Conservation (phyloP, 2,113 vertebrate species). For the Solea senegalensis region DNA sequence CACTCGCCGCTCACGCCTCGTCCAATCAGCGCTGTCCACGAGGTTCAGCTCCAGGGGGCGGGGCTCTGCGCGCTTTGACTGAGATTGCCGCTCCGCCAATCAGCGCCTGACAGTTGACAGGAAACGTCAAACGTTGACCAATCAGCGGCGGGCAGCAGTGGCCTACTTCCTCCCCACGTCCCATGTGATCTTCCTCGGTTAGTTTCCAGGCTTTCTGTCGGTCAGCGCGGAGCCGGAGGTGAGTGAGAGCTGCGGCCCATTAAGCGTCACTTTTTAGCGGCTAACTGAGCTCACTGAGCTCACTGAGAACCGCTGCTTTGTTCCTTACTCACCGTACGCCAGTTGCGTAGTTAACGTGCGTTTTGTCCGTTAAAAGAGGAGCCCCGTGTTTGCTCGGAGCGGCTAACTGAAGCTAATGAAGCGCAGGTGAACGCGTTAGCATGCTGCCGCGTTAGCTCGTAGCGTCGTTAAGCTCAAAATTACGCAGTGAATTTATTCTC, state of each 20-base stretch:
- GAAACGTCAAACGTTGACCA: constrained; percentile 40
- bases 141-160: constrained; percentile 15
- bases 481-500: not conserved
- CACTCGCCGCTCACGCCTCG: constrained; percentile 47
- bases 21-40: constrained; percentile 84
- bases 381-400: not conserved
- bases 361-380: not conserved
- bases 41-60: constrained; percentile 71
- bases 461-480: not conserved
- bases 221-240: constrained; percentile 58
- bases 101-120: constrained; percentile 55
- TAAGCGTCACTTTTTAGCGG: constrained; percentile 13
- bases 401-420: constrained; percentile 59
- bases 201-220: constrained; percentile 56
- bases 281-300: not conserved
- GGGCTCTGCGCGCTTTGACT: constrained; percentile 19
- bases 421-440: constrained; percentile 39
- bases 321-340: accelerated
- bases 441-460: not conserved
- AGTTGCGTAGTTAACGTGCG: accelerated
- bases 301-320: accelerated
- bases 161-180: not conserved
- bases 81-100: constrained; percentile 61
- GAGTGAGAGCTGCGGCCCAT: constrained; percentile 40
- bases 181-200: constrained; percentile 64